Evolutionary conservation across 2,113 vertebrate species (phyloP), one percentile per base, ranked within the genome.

Genomic region (Paralichthys olivaceus): DNA sequence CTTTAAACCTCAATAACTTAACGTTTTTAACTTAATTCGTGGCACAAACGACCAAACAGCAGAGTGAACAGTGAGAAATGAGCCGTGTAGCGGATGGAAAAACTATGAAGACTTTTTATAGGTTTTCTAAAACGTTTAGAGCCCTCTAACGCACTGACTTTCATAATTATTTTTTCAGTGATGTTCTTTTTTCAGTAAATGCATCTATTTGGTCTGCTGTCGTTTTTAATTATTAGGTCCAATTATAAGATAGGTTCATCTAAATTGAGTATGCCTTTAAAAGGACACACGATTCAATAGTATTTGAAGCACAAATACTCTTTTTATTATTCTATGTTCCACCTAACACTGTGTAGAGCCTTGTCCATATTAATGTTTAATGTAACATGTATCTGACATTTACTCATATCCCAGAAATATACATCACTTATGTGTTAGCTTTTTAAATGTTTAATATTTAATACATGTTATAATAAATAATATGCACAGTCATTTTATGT

Each of bases 371-470:
- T 28, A 47, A 53, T 15, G 11, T 47, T 1, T 47, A 47, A 5
- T 17, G 14, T n/a, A 1, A 53, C 49, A 40, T 54, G 25, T 14
- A 29, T 32, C 49, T 55, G 4, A 26, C 25, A n/a, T n/a, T n/a
- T n/a, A 2, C 47, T 37, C 0, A 25, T 25, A 45, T 63, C 40
- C 15, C 53, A 60, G 19, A 34, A 55, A 72, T 51, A 34, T 3
- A 13, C n/a, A 22, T 58, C 60, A 61, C 40, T 55, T 57, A 68
- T 3, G 29, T 63, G 51, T 57, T 26, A 71, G 23, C 47, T 55
- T 75, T 75, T 49, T 80, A 83, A 69, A 83, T 69, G 22, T 53
- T 51, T 63, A 60, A 70, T 76, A 55, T 59, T 84, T 53, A 47
- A 1, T 47, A 17, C 8, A 47, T 19, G 8, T 49, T 19, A 20